Evolutionary conservation across 2,113 vertebrate genomes (phyloP).

Genomic region (Xerus inauris): DNA sequence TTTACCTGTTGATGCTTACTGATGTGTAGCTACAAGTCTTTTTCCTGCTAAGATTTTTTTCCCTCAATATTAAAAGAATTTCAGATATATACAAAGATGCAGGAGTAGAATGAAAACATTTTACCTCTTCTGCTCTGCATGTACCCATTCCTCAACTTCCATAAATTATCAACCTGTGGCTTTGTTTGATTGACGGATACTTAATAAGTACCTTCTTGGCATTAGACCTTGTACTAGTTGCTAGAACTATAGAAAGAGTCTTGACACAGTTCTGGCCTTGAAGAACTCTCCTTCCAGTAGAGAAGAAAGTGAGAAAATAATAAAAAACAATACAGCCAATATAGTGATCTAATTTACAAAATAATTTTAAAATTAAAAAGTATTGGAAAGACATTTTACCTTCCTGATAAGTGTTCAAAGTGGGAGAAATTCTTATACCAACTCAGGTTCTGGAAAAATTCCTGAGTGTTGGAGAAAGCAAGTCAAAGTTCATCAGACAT

Average conservation of each 20-base stretch:
- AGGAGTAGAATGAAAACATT: not conserved
- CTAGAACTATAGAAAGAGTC: not conserved
- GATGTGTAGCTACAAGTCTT: not conserved
- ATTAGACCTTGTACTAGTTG: not conserved
- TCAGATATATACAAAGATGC: not conserved
- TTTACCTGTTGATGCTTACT: not conserved
- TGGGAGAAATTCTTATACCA: not conserved
- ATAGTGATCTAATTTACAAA: not conserved
- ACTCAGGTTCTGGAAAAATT: not conserved
- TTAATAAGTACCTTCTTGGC: not conserved
- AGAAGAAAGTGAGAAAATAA: slow-evolving; percentile 46
- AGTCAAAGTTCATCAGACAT: not conserved
- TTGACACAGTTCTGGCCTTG: not conserved
- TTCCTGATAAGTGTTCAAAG: not conserved
- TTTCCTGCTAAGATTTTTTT: not conserved
- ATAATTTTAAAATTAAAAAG: slow-evolving; percentile 13
- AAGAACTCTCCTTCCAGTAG: not conserved
- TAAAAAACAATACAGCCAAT: slow-evolving; percentile 5
- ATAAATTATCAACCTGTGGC: not conserved
- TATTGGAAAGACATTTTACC: not conserved
- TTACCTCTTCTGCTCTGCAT: not conserved
- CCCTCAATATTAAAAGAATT: not conserved
- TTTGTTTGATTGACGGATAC: slow-evolving; percentile 1
- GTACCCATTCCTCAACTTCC: not conserved
- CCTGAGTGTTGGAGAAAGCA: not conserved